phyloP scores from a whole-genome alignment of 37 sponge, comb jelly and placozoan species.

The Diacarnus erythraeanus region DNA sequence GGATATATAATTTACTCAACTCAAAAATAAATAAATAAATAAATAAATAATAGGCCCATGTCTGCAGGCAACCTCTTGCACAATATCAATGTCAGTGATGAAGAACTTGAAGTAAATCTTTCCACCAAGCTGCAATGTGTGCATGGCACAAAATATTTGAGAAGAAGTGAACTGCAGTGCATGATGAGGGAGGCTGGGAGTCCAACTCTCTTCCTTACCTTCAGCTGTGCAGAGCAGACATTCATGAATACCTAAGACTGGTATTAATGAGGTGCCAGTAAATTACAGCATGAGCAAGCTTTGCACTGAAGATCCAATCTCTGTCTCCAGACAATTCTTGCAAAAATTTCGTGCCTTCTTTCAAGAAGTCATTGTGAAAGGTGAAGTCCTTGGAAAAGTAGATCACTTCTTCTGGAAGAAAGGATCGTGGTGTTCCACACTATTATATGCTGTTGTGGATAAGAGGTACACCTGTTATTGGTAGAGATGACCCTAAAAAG shows the following conservation, averaged over 20 bases:
- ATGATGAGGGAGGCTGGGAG: too few relatives aligned
- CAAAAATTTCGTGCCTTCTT: slow-evolving; percentile 14
- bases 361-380: not conserved
- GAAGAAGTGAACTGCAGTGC: slow-evolving; percentile 19
- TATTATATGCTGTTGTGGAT: not conserved
- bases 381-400: not conserved
- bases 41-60: not conserved
- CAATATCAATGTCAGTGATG: not conserved
- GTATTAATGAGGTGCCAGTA: too few relatives aligned
- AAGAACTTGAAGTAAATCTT: slow-evolving; percentile 34
- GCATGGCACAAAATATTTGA: slow-evolving; percentile 22
- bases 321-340: slow-evolving; percentile 54
- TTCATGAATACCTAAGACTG: not conserved
- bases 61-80: slow-evolving; percentile 13
- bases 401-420: not conserved
- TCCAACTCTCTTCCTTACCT: not conserved
- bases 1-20: too few relatives aligned
- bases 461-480: not conserved
- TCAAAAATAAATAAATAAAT: too few relatives aligned
- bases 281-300: too few relatives aligned
- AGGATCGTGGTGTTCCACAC: not conserved
- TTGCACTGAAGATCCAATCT: slow-evolving; percentile 58
- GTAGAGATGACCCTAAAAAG: not conserved
- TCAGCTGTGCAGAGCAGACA: not conserved
- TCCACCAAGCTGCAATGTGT: slow-evolving; percentile 35